Percentiles rank a stretch among this genome's conserved stretches.
phyloP scores from a whole-genome alignment of 2,113 vertebrate species.

The Pleuronectes platessa region DNA sequence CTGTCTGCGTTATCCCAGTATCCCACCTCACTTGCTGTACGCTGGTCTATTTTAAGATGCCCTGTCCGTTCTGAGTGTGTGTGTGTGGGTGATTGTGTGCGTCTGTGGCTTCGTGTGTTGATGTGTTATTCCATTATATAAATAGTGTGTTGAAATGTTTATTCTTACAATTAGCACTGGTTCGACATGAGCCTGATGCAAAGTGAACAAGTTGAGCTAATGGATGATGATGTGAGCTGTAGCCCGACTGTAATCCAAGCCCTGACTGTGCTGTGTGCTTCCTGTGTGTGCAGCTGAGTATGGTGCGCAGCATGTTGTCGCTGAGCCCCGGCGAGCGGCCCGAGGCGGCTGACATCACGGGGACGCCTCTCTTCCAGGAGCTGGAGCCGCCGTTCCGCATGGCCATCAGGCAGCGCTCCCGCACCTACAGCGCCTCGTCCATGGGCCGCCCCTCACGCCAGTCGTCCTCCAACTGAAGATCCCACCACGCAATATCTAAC shows the following conservation, averaged over 20 bases:
- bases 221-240: background rate
- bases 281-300: constrained; percentile 83
- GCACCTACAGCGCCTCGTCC: constrained; percentile 93
- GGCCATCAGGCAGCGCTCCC: constrained; percentile 90
- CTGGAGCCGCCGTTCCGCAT: constrained; percentile 89
- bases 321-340: constrained; percentile 88
- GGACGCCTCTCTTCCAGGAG: constrained; percentile 91
- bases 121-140: background rate
- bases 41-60: constrained; percentile 14
- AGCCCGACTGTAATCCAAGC: background rate
- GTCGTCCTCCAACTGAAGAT: constrained; percentile 80
- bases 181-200: background rate
- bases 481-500: constrained; percentile 4
- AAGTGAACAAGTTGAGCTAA: background rate
- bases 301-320: constrained; percentile 96
- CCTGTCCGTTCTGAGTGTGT: background rate
- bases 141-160: background rate
- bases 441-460: constrained; percentile 88
- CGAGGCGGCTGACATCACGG: constrained; percentile 91
- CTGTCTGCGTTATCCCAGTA: constrained; percentile 2
- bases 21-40: background rate
- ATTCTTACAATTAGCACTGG: background rate
- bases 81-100: background rate
- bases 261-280: background rate
- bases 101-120: too few species aligned